These are phyloP conservation scores for Mirza zaza DNA, from an alignment of 2,113 vertebrate species.

Conservation along the genomic window DNA sequence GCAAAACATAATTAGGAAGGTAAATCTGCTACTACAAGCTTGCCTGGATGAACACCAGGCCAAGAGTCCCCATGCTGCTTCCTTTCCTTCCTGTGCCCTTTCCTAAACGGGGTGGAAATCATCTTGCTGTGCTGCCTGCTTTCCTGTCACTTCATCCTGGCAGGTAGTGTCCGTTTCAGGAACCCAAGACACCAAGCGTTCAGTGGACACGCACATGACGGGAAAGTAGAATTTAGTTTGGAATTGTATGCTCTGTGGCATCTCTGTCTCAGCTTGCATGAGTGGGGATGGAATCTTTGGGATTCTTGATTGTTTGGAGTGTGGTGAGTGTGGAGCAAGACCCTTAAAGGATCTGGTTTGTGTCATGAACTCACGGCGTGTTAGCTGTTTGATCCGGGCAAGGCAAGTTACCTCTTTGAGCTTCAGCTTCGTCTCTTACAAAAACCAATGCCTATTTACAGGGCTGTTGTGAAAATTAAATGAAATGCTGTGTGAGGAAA, in stretches of 20 bases:
- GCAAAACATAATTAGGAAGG: conserved; percentile 56
- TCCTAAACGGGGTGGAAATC: not conserved
- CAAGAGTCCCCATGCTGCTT: not conserved
- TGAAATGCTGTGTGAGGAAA: not conserved
- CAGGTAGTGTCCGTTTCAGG: not conserved
- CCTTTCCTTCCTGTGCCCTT: not conserved
- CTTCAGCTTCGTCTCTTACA: not conserved
- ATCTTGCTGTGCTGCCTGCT: not conserved
- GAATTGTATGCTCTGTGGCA: not conserved
- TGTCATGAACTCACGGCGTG: not conserved
- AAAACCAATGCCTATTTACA: not conserved
- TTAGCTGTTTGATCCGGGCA: not conserved
- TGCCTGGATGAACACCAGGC: not conserved
- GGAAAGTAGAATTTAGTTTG: not conserved
- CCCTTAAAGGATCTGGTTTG: not conserved
- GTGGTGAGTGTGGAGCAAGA: not conserved
- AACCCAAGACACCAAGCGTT: not conserved
- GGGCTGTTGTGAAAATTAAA: not conserved
- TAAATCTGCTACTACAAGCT: not conserved
- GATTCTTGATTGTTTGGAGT: not conserved
- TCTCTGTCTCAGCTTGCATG: not conserved
- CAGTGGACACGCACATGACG: not conserved
- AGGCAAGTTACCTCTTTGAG: not conserved
- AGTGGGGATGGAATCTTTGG: not conserved
- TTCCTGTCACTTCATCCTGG: not conserved